Evolutionary conservation across 2,797 vertebrate genomes (phyloP).

Genomic region (Argentina silus): DNA sequence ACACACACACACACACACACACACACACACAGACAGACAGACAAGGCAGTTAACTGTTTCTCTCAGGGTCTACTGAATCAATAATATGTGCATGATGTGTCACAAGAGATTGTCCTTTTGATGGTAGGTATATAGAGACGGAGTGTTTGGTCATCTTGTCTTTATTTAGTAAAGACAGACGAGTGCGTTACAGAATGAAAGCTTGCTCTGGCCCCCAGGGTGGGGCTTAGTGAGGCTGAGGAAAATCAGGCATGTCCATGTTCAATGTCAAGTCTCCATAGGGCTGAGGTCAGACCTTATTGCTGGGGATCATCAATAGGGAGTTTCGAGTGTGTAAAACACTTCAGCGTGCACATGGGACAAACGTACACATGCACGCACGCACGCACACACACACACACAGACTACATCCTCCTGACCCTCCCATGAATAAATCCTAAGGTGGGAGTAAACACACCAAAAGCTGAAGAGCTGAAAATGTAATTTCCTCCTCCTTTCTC

Average conservation of each 20-base stretch:
- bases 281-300: too few relatives aligned
- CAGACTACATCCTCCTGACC: neutral
- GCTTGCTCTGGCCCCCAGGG: too few relatives aligned
- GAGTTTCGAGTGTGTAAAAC: too few relatives aligned
- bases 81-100: neutral
- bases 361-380: neutral
- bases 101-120: neutral
- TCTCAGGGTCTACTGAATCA: neutral
- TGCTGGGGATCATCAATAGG: too few relatives aligned
- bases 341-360: neutral
- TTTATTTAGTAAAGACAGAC: conserved; percentile 7
- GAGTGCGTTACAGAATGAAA: neutral
- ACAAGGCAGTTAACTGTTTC: neutral
- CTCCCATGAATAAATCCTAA: neutral
- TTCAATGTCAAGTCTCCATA: too few relatives aligned
- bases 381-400: neutral
- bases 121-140: neutral
- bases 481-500: too few relatives aligned
- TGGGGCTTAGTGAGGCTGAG: too few relatives aligned
- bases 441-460: too few relatives aligned
- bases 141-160: neutral
- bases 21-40: conserved; percentile 1
- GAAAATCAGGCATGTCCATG: too few relatives aligned
- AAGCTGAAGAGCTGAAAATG: too few relatives aligned
- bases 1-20: neutral